These are phyloP conservation scores for Istiophorus platypterus DNA, from an alignment of 2,113 vertebrate species.

Conservation along the genomic window DNA sequence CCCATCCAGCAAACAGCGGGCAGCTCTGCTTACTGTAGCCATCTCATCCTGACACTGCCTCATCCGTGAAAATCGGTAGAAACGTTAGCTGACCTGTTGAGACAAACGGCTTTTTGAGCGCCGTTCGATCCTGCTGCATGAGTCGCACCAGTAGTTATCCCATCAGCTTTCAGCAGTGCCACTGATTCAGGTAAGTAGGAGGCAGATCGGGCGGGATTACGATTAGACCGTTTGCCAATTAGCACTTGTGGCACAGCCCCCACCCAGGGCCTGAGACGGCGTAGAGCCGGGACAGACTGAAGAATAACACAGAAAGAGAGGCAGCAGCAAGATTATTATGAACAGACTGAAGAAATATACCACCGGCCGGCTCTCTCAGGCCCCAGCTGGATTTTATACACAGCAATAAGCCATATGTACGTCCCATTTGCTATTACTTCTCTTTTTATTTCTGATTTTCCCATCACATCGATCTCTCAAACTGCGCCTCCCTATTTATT, in stretches of 20 bases:
- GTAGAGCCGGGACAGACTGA: background rate
- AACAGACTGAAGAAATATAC: conserved; percentile 39
- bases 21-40: conserved; percentile 5
- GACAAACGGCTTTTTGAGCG: background rate
- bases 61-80: conserved; percentile 45
- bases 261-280: conserved; percentile 16
- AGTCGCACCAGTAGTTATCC: conserved; percentile 34
- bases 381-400: conserved; percentile 52
- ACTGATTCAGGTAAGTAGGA: conserved; percentile 6
- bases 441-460: conserved; percentile 44
- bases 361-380: conserved; percentile 11
- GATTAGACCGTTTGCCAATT: conserved; percentile 62
- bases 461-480: conserved; percentile 3
- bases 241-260: conserved; percentile 34
- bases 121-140: conserved; percentile 22
- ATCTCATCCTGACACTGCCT: conserved; percentile 13
- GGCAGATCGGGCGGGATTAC: conserved; percentile 50
- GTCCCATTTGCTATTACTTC: conserved; percentile 53
- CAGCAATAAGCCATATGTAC: conserved; percentile 34
- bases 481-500: conserved; percentile 32
- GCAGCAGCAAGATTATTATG: conserved; percentile 47
- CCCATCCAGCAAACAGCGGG: conserved; percentile 40
- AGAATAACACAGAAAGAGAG: conserved; percentile 44
- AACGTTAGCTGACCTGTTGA: conserved; percentile 23
- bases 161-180: conserved; percentile 27